A percentile compares a stretch with the other conserved stretches of the same genome.
phyloP scores from a whole-genome alignment of 2,888 invertebrate genomes.

The Drosophila buzzatii region DNA sequence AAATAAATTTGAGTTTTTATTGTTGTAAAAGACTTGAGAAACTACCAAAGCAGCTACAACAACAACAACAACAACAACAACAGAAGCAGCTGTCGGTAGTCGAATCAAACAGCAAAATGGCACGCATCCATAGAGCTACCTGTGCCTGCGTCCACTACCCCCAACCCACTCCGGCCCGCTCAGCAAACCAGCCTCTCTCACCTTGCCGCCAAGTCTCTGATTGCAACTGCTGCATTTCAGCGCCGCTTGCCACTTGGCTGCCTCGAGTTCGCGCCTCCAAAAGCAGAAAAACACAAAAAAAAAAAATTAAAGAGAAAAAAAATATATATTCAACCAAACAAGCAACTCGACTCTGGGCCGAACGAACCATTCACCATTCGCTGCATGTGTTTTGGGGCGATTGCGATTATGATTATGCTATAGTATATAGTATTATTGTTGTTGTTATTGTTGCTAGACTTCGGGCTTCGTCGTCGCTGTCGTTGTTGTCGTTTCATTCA shows the following conservation, averaged over 20 bases:
- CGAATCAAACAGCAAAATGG: conserved; percentile 75
- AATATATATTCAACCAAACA: conserved; percentile 5
- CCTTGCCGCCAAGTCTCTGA: conserved; percentile 33
- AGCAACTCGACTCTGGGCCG: conserved; percentile 38
- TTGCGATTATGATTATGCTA: conserved; percentile 76
- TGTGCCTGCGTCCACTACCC: not conserved
- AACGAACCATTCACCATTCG: conserved; percentile 72
- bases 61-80: conserved; percentile 9
- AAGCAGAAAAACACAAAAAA: conserved; percentile 32
- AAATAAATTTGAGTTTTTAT: conserved; percentile 38
- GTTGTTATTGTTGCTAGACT: conserved; percentile 23
- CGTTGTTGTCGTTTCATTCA: conserved; percentile 52
- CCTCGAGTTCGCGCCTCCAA: conserved; percentile 76
- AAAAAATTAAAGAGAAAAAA: not conserved
- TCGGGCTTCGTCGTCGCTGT: conserved; percentile 31
- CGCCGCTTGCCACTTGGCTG: conserved; percentile 75
- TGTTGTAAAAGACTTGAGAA: conserved; percentile 65
- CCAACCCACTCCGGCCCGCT: not conserved
- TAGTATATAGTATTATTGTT: conserved; percentile 28
- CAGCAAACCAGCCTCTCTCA: not conserved
- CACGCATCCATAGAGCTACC: conserved; percentile 73
- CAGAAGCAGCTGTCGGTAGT: conserved; percentile 69
- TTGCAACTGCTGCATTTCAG: conserved; percentile 78
- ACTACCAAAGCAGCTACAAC: conserved; percentile 27
- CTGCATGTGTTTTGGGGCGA: conserved; percentile 68